Conservation (phyloP, 30 jellyfish, hydroid and myxozoan species). For the Pseudorhiza aurosa region DNA sequence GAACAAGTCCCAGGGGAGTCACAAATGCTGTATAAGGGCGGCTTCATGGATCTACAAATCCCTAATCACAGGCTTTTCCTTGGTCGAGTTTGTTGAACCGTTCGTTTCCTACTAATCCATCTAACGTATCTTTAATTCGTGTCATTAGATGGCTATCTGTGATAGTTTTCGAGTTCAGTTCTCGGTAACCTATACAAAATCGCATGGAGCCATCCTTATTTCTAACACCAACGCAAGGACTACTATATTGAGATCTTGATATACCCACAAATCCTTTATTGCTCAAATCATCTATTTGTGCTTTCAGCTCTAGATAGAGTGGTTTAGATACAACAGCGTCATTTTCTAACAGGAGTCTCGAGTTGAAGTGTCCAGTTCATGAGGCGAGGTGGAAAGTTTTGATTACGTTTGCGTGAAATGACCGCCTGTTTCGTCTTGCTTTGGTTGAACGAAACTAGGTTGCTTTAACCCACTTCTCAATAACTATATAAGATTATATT, state of each 20-base stretch:
- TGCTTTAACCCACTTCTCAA: too few species aligned
- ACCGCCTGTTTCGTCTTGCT: too few species aligned
- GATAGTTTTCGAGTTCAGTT: conserved; percentile 15
- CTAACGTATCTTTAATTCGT: conserved; percentile 31
- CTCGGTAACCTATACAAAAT: conserved; percentile 44
- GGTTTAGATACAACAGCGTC: conserved; percentile 55
- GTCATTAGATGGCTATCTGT: conserved; percentile 57
- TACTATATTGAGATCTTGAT: conserved; percentile 29
- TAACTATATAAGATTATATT: too few species aligned
- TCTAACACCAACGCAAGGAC: conserved; percentile 43
- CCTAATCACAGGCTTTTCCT: conserved; percentile 66
- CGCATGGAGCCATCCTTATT: conserved; percentile 28
- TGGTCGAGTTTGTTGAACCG: conserved; percentile 58
- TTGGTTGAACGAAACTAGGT: too few species aligned
- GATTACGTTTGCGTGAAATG: too few species aligned
- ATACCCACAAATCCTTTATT: conserved; percentile 9
- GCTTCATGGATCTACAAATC: conserved; percentile 21
- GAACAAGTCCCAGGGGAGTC: conserved; percentile 73
- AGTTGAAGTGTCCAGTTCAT: too few species aligned
- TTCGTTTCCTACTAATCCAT: conserved; percentile 13
- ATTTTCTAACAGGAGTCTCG: neutral
- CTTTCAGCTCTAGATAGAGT: conserved; percentile 54
- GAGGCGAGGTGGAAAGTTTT: too few species aligned
- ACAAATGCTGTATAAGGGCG: conserved; percentile 44
- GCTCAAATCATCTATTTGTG: conserved; percentile 28